Conservation (phyloP, 2,888 invertebrate genomes). For the Neoaliturus tenellus region DNA sequence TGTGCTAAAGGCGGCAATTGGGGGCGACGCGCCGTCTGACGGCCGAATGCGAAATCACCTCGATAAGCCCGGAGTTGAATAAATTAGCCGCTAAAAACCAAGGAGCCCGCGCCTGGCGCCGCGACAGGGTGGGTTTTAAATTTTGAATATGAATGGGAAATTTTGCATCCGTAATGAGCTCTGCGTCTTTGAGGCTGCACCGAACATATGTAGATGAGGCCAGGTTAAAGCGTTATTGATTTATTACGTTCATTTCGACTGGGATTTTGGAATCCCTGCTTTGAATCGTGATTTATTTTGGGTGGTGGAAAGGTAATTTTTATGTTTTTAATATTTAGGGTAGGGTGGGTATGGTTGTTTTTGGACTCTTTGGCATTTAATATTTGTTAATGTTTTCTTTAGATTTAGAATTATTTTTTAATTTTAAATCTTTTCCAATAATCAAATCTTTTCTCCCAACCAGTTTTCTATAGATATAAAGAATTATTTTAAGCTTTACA, state of each 20-base stretch:
- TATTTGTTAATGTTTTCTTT: no score
- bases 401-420: no score
- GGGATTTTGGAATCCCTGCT: constrained; percentile 8
- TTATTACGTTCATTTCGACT: constrained; percentile 43
- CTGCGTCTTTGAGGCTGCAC: constrained; percentile 54
- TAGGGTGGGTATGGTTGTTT: no score
- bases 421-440: no score
- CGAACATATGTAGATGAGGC: constrained; percentile 57
- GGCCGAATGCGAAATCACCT: constrained; percentile 40
- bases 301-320: no score
- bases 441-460: no score
- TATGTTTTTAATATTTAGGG: no score
- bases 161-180: constrained; percentile 90
- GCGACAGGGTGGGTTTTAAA: constrained; percentile 82
- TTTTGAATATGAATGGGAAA: constrained; percentile 93
- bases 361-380: no score
- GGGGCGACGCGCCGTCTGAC: not conserved
- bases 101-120: constrained; percentile 35
- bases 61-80: constrained; percentile 75
- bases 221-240: constrained; percentile 46
- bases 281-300: not conserved
- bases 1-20: constrained; percentile 25
- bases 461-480: no score
- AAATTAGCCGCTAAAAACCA: constrained; percentile 81
- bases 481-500: no score